A percentile compares a stretch with the other conserved stretches of the same genome.
Evolutionary conservation across 2,888 invertebrate genomes (phyloP).

Genomic region (Drosophila imparisetae): DNA sequence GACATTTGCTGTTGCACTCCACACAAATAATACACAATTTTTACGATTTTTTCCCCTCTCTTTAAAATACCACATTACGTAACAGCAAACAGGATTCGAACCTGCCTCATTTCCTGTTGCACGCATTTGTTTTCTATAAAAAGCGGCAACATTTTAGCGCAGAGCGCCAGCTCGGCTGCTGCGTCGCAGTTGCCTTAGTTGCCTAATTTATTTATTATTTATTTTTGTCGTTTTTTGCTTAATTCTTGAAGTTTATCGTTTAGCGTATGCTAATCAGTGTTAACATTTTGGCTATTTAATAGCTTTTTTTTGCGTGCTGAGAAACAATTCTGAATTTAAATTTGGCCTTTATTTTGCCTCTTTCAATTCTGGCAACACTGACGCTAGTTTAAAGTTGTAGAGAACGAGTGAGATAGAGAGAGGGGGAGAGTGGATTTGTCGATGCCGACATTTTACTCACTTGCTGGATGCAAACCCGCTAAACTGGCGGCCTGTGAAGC

Average conservation of each 20-base stretch:
- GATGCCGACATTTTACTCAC: constrained; percentile 85
- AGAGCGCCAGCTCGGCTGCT: constrained; percentile 4
- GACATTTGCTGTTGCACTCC: constrained; percentile 76
- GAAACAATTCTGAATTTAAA: background rate
- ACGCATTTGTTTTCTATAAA: background rate
- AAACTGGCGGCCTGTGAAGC: constrained; percentile 94
- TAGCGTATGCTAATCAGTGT: constrained; percentile 5
- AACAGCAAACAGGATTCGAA: background rate
- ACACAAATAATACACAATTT: background rate
- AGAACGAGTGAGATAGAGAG: background rate
- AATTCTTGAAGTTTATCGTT: background rate
- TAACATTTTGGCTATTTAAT: background rate
- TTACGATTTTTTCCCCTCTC: background rate
- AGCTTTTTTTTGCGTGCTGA: background rate
- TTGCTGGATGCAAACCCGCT: constrained; percentile 90
- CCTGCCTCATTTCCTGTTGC: background rate
- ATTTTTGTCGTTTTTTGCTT: background rate
- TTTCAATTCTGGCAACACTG: constrained; percentile 5
- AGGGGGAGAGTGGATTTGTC: constrained; percentile 16
- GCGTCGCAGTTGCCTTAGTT: background rate
- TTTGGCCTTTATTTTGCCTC: background rate
- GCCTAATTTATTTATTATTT: background rate
- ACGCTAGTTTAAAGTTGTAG: background rate
- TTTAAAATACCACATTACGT: background rate
- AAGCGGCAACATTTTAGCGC: constrained; percentile 1